phyloP scores from a whole-genome alignment of 1,140 invertebrate genomes.

The Bradynema listronoti region DNA sequence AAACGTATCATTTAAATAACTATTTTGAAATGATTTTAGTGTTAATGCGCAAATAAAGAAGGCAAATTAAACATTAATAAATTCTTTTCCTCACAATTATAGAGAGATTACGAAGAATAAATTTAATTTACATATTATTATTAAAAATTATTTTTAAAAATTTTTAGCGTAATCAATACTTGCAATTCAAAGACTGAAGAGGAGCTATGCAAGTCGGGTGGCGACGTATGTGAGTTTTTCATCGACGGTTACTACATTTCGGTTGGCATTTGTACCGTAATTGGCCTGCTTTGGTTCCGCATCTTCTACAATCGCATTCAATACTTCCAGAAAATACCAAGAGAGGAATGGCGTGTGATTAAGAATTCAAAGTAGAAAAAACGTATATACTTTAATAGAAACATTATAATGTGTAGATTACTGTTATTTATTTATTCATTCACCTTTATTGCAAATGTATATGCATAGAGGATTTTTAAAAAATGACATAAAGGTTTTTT shows the following conservation, averaged over 20 bases:
- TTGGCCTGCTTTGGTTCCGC: conserved; percentile 40
- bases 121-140: not conserved
- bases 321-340: conserved; percentile 44
- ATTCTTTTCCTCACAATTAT: too few species aligned
- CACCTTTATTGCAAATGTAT: too few species aligned
- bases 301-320: conserved; percentile 41
- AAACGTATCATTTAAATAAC: too few species aligned
- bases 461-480: too few species aligned
- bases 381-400: too few species aligned
- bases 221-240: conserved; percentile 38
- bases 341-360: conserved; percentile 45
- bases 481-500: too few species aligned
- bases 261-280: conserved; percentile 38
- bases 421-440: too few species aligned
- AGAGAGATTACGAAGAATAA: not conserved
- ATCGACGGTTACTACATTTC: conserved; percentile 47
- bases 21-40: too few species aligned
- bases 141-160: not conserved
- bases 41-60: too few species aligned
- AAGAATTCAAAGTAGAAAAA: too few species aligned
- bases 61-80: too few species aligned
- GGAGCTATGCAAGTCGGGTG: conserved; percentile 34
- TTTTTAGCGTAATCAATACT: conserved; percentile 44
- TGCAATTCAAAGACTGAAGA: conserved; percentile 48
- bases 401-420: too few species aligned